Evolutionary conservation across 2,888 invertebrate genomes (phyloP).

Genomic region (Harpagoxenus sublaevis): DNA sequence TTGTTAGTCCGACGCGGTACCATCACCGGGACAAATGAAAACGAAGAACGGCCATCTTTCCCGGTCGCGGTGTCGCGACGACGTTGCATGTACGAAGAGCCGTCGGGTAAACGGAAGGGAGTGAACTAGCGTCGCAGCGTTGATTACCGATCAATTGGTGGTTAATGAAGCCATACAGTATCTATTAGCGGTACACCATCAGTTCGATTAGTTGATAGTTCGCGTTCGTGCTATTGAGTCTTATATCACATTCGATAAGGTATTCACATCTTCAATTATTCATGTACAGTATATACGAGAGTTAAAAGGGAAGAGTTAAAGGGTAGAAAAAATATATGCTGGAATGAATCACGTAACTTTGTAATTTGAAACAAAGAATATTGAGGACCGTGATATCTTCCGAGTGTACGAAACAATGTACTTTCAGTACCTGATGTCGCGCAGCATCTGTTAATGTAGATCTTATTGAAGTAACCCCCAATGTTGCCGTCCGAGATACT

Average conservation of each 20-base stretch:
- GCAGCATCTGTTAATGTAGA: slow-evolving; percentile 35
- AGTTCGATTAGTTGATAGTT: slow-evolving; percentile 9
- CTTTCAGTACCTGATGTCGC: background rate
- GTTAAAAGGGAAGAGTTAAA: too few relatives aligned
- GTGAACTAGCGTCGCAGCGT: background rate
- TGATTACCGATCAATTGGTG: slow-evolving; percentile 20
- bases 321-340: too few relatives aligned
- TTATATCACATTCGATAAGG: background rate
- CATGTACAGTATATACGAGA: background rate
- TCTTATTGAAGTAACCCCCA: slow-evolving; percentile 33
- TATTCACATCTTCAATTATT: background rate
- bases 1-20: slow-evolving; percentile 26
- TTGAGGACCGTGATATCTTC: background rate
- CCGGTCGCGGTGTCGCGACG: background rate
- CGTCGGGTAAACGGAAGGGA: background rate
- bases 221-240: background rate
- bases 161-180: slow-evolving; percentile 12
- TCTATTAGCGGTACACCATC: background rate
- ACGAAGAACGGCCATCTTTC: background rate
- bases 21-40: slow-evolving; percentile 14
- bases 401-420: background rate
- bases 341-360: background rate
- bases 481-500: slow-evolving; percentile 20
- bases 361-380: background rate
- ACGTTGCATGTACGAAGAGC: slow-evolving; percentile 14